Conservation (phyloP, 2,797 vertebrate genomes). For the Chiroxiphia lanceolata region DNA sequence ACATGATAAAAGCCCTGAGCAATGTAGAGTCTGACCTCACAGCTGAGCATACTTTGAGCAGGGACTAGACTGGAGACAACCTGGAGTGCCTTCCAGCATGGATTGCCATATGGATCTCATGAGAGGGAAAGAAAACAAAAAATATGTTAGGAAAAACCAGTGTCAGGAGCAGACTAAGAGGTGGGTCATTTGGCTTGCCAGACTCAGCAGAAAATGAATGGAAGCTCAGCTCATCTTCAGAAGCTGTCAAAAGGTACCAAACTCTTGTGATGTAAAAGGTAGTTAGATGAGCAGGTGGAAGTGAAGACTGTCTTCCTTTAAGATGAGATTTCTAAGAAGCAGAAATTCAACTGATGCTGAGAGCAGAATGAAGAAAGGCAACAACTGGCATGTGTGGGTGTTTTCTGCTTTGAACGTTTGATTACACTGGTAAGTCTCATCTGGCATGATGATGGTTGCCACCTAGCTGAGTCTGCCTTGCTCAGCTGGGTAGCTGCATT, state of each 20-base stretch:
- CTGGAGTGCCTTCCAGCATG: neutral
- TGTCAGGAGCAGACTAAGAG: neutral
- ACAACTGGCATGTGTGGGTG: accelerated
- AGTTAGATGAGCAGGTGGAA: neutral
- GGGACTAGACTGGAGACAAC: neutral
- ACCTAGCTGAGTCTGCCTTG: neutral
- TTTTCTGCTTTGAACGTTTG: neutral
- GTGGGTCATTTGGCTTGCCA: neutral
- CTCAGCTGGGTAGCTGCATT: neutral
- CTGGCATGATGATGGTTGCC: neutral
- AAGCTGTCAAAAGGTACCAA: neutral
- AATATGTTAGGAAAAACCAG: neutral
- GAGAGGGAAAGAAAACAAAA: neutral
- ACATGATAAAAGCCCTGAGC: neutral
- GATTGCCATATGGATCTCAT: neutral
- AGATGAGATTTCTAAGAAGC: neutral
- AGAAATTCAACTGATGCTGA: neutral
- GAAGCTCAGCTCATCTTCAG: neutral
- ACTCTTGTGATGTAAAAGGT: neutral
- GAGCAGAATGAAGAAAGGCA: neutral
- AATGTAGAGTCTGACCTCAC: neutral
- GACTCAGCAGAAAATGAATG: neutral
- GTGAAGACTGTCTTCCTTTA: neutral
- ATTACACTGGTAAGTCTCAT: neutral
- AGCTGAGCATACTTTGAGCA: neutral